Conservation (phyloP, 2,797 vertebrate genomes). For the Smutsia gigantea region DNA sequence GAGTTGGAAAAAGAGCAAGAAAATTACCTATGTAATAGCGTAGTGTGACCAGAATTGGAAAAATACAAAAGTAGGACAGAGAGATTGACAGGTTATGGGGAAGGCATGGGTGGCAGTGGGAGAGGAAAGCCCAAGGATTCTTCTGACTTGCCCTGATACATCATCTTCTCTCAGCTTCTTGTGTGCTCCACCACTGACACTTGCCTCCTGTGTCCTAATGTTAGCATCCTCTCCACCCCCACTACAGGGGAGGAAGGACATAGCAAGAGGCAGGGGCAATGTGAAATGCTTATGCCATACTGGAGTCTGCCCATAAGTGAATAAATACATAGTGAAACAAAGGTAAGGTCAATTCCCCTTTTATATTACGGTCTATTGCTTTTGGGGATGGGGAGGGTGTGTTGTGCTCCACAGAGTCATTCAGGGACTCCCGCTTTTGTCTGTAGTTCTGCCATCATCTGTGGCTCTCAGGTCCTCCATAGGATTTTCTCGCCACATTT, state of each 20-base stretch:
- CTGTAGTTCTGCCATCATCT: background rate
- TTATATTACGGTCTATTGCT: background rate
- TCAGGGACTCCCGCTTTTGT: background rate
- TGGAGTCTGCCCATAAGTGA: background rate
- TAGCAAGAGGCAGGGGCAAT: background rate
- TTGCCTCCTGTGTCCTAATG: background rate
- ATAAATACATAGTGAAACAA: background rate
- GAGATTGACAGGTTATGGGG: background rate
- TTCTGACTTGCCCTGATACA: background rate
- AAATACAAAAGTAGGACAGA: background rate
- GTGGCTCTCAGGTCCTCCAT: fast-evolving
- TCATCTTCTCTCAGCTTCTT: background rate
- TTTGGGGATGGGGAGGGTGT: background rate
- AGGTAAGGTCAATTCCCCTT: background rate
- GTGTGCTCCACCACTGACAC: background rate
- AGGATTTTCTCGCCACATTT: background rate
- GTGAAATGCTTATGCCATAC: too few relatives aligned
- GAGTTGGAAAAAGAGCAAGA: background rate
- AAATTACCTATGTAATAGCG: background rate
- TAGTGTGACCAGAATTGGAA: background rate
- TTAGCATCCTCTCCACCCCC: background rate
- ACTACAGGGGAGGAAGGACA: background rate
- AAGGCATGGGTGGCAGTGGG: background rate
- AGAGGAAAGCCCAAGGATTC: background rate
- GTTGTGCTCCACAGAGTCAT: background rate